Evolutionary conservation across 2,113 vertebrate genomes (phyloP).

Genomic region (Rhodinocichla rosea): DNA sequence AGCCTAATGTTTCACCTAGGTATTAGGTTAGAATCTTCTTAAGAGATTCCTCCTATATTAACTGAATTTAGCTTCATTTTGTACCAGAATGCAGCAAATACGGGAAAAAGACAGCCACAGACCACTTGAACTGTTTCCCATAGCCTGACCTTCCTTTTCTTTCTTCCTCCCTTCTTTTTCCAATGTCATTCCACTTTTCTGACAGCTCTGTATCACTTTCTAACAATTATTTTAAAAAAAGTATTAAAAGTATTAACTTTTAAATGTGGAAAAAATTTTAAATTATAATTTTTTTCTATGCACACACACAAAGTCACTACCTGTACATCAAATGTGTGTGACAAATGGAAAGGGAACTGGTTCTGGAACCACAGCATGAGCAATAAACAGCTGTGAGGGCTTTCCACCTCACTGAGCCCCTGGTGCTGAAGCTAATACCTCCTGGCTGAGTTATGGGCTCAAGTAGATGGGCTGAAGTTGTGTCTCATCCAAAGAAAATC

Average conservation of each 20-base stretch:
- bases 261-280: background rate
- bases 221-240: rapidly evolving
- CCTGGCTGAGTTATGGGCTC: background rate
- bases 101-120: background rate
- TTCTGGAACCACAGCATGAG: background rate
- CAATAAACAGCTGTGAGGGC: background rate
- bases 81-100: background rate
- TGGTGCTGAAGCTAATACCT: background rate
- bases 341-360: background rate
- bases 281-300: background rate
- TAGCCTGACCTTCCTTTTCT: background rate
- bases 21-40: background rate
- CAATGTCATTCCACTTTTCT: background rate
- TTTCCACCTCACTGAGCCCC: background rate
- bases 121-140: background rate
- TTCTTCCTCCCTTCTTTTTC: background rate
- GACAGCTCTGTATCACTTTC: background rate
- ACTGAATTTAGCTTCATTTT: background rate
- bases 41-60: background rate
- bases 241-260: background rate
- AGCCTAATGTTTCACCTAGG: background rate
- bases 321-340: background rate
- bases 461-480: background rate
- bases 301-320: background rate
- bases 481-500: background rate